These are phyloP conservation scores for Hydrotaea cyrtoneurina DNA, from an alignment of 2,888 invertebrate genomes.

Conservation along the genomic window DNA sequence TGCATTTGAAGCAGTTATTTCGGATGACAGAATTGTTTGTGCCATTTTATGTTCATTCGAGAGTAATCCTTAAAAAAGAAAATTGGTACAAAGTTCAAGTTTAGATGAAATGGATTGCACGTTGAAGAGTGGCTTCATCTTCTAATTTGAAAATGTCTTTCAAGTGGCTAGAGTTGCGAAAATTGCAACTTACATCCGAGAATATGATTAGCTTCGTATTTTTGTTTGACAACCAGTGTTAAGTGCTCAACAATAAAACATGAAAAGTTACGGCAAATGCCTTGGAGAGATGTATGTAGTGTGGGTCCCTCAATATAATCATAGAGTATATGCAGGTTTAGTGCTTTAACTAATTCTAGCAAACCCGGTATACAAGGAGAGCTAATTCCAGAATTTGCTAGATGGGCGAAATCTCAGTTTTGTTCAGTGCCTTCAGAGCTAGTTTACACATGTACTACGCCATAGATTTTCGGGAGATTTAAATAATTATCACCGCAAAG, in stretches of 20 bases:
- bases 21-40: slow-evolving; percentile 2
- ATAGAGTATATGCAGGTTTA: too few species aligned
- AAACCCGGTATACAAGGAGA: too few species aligned
- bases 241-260: background rate
- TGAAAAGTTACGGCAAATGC: too few species aligned
- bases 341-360: too few species aligned
- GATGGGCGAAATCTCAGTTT: too few species aligned
- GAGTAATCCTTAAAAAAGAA: slow-evolving; percentile 19
- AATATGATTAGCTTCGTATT: background rate
- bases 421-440: too few species aligned
- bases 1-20: slow-evolving; percentile 12
- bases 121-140: background rate
- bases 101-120: background rate
- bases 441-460: too few species aligned
- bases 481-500: too few species aligned
- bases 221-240: background rate
- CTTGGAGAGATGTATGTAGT: too few species aligned
- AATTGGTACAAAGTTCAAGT: slow-evolving; percentile 3
- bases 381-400: too few species aligned
- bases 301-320: too few species aligned
- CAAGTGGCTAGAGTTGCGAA: background rate
- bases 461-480: too few species aligned
- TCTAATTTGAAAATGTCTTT: background rate
- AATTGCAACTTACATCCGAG: background rate
- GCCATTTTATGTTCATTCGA: background rate